These are phyloP conservation scores for Lethrus apterus DNA, from an alignment of 1,140 invertebrate species.

Conservation along the genomic window DNA sequence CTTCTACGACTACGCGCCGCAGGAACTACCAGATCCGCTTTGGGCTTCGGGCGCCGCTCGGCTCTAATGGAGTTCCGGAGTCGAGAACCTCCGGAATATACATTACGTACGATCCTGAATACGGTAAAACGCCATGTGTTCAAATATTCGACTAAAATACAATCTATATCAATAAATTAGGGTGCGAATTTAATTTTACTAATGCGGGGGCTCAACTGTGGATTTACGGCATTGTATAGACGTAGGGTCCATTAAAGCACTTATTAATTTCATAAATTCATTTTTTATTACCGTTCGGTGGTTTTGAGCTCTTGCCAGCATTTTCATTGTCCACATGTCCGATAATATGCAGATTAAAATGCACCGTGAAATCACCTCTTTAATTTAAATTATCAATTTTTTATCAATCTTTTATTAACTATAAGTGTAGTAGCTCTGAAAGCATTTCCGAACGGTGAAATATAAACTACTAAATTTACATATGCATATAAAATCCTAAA, in stretches of 20 bases:
- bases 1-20: not conserved
- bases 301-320: too few relatives aligned
- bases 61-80: conserved; percentile 22
- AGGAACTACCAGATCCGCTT: conserved; percentile 14
- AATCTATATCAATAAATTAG: conserved; percentile 35
- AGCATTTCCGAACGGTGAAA: too few relatives aligned
- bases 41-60: conserved; percentile 16
- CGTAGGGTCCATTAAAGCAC: conserved; percentile 27
- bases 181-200: conserved; percentile 35
- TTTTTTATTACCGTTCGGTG: not conserved
- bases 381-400: too few relatives aligned
- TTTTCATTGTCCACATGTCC: too few relatives aligned
- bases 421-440: too few relatives aligned
- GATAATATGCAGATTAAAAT: too few relatives aligned
- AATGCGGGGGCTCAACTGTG: conserved; percentile 32
- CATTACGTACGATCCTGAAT: conserved; percentile 14
- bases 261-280: conserved; percentile 39
- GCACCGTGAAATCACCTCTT: too few relatives aligned
- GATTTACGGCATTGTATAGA: conserved; percentile 29
- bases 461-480: too few relatives aligned
- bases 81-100: conserved; percentile 18
- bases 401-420: too few relatives aligned
- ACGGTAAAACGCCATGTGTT: conserved; percentile 30
- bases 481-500: too few relatives aligned
- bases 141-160: conserved; percentile 33